Conservation (phyloP, 2,888 invertebrate genomes). For the Perithous albicinctus region DNA sequence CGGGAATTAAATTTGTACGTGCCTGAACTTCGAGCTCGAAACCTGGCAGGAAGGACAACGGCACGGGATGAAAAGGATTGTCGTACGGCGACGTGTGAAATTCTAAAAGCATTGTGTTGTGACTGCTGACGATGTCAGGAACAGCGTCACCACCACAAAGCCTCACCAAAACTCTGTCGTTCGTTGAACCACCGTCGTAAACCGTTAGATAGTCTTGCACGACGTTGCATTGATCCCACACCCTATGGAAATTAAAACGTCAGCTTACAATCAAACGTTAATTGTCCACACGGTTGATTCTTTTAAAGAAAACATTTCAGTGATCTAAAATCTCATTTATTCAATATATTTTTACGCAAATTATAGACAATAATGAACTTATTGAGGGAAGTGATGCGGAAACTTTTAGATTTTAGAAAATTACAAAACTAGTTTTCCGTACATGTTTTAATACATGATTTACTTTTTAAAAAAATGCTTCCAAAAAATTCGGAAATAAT, state of each 20-base stretch:
- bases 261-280: not conserved
- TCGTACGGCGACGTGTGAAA: conserved; percentile 93
- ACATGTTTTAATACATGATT: too few relatives aligned
- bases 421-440: too few relatives aligned
- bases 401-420: too few relatives aligned
- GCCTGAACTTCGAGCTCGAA: conserved; percentile 94
- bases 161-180: conserved; percentile 90
- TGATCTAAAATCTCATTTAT: too few relatives aligned
- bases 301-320: too few relatives aligned
- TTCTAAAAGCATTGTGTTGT: conserved; percentile 91
- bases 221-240: conserved; percentile 93
- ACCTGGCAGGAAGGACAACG: conserved; percentile 91
- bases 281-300: not conserved
- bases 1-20: conserved; percentile 71
- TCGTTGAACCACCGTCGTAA: conserved; percentile 90
- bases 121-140: conserved; percentile 92
- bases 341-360: too few relatives aligned
- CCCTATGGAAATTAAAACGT: conserved; percentile 84
- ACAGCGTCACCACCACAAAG: conserved; percentile 94
- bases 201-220: conserved; percentile 93
- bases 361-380: too few relatives aligned
- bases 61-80: conserved; percentile 92
- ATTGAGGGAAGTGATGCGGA: too few relatives aligned
- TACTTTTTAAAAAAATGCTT: too few relatives aligned
- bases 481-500: too few relatives aligned